These are phyloP conservation scores for Hirtodrosophila confusa DNA, from an alignment of 2,888 invertebrate species.

Conservation along the genomic window DNA sequence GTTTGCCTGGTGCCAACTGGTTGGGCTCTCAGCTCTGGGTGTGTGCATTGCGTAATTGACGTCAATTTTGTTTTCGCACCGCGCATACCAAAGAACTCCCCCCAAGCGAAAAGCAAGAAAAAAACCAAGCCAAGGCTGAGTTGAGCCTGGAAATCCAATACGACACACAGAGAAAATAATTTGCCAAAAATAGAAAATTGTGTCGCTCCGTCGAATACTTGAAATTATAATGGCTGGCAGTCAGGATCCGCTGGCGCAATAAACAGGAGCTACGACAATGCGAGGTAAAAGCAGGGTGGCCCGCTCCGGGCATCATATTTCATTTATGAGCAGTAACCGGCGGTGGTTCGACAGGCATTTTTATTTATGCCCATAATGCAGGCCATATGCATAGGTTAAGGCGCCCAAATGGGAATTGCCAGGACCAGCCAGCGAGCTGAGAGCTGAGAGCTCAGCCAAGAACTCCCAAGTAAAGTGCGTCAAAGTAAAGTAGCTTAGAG, in stretches of 20 bases:
- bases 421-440: constrained; percentile 1
- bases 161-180: constrained; percentile 71
- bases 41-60: constrained; percentile 84
- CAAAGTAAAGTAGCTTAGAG: constrained; percentile 74
- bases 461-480: constrained; percentile 49
- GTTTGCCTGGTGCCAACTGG: constrained; percentile 63
- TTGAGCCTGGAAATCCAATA: constrained; percentile 67
- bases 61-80: constrained; percentile 85
- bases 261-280: constrained; percentile 77
- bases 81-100: constrained; percentile 76
- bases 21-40: constrained; percentile 12
- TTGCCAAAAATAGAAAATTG: constrained; percentile 79
- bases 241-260: constrained; percentile 54
- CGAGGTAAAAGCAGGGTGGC: constrained; percentile 39
- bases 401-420: constrained; percentile 77
- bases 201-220: constrained; percentile 67
- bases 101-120: constrained; percentile 3
- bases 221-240: constrained; percentile 67
- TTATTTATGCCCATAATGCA: constrained; percentile 81
- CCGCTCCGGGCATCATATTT: constrained; percentile 73
- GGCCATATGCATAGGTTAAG: constrained; percentile 77
- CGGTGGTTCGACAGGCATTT: constrained; percentile 63
- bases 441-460: constrained; percentile 17
- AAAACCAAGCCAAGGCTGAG: constrained; percentile 12
- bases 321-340: constrained; percentile 76